Percentiles rank a stretch among this genome's conserved stretches.
Evolutionary conservation across 2,113 vertebrate genomes (phyloP).

Genomic region (Festucalex cinctus): DNA sequence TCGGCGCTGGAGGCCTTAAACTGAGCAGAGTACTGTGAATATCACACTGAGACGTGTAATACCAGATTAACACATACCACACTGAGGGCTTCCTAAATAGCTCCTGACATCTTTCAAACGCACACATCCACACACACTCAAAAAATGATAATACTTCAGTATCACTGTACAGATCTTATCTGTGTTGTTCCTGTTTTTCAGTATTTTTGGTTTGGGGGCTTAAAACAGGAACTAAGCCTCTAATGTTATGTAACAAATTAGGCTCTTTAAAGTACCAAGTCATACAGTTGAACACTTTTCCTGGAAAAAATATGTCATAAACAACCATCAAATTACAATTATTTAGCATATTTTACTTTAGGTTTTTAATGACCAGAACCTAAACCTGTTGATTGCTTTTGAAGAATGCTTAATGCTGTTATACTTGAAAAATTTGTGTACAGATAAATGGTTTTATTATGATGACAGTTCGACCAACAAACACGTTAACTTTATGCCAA

Average conservation of each 20-base stretch:
- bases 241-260: not conserved
- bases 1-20: constrained; percentile 58
- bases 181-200: not conserved
- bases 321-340: no score
- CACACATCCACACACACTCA: constrained; percentile 5
- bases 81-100: constrained; percentile 46
- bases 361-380: no score
- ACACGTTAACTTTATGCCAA: no score
- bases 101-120: constrained; percentile 32
- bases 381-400: no score
- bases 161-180: not conserved
- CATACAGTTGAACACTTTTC: no score
- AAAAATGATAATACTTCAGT: not conserved
- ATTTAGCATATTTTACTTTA: no score
- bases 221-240: not conserved
- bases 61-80: constrained; percentile 61
- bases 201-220: not conserved
- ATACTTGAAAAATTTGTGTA: no score
- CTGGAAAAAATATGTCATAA: no score
- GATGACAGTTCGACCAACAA: no score
- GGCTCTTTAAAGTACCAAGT: not conserved
- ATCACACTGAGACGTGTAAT: constrained; percentile 60
- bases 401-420: no score
- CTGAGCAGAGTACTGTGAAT: constrained; percentile 54
- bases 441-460: no score